These are phyloP conservation scores for Thalassarche chlororhynchos DNA, from an alignment of 2,113 vertebrate genomes.

Conservation along the genomic window DNA sequence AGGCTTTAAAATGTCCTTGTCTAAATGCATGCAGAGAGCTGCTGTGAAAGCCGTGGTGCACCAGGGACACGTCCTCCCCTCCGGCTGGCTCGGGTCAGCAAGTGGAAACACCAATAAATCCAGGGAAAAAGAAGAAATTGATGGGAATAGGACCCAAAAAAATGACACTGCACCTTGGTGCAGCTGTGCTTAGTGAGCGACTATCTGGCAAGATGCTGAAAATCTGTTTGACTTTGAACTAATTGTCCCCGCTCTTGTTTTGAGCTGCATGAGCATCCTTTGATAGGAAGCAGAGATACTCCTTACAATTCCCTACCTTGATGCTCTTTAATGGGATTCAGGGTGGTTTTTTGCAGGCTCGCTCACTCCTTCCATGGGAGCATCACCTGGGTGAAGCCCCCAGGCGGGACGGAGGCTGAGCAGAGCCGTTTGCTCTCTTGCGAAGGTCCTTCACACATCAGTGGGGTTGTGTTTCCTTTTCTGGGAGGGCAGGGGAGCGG, in stretches of 20 bases:
- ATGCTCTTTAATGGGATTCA: fast-evolving
- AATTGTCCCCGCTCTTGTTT: neutral
- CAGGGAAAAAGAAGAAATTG: neutral
- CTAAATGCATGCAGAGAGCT: neutral
- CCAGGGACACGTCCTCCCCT: neutral
- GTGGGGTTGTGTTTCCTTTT: neutral
- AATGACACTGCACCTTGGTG: fast-evolving
- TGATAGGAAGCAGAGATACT: fast-evolving
- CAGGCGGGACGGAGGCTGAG: fast-evolving
- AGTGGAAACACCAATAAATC: neutral
- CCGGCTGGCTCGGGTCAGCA: fast-evolving
- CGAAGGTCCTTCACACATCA: neutral
- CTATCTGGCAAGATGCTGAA: neutral
- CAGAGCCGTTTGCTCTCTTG: neutral
- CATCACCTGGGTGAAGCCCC: neutral
- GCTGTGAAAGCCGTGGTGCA: neutral
- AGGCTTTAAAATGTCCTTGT: neutral
- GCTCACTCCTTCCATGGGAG: fast-evolving
- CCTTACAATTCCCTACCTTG: neutral
- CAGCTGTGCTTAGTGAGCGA: neutral
- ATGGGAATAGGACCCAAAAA: neutral
- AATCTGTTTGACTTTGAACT: neutral
- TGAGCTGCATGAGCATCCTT: neutral
- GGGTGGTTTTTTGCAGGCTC: fast-evolving
- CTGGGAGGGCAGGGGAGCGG: neutral